Evolutionary conservation across 2,797 vertebrate species (phyloP), one percentile per base, ranked within the genome.

Genomic region (Choloepus didactylus): DNA sequence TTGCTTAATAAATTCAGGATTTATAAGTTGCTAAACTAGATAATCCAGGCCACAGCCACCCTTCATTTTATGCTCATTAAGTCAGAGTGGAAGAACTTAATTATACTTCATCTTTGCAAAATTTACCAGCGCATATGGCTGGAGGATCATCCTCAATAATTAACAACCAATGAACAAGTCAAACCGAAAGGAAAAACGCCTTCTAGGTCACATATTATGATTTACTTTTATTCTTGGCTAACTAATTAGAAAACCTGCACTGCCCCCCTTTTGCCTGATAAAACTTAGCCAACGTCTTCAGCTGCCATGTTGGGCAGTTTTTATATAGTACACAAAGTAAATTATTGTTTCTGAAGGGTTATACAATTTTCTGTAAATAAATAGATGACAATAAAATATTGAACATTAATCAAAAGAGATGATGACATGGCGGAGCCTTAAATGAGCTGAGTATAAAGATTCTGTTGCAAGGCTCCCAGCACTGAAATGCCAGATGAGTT

Each of bases 391-490:
- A 27, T 0, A 21, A 69, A 89, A 49, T 44, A 3, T 9, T 59
- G 27, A 25, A 11, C 35, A 16, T 10, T 5, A 18, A 19, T 15
- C 31, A 10, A 6, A 64, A 70, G 62, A 25, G 19, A 12, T 1
- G 0, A 5, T 1, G 3, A 2, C 54, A 19, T 0, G 5, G 23
- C 0, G 0, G 60, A 56, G 62, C n/a, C 73, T 23, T 7, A 1
- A 10, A 38, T 6, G 51, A 19, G 67, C 79, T 3, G 9, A 79
- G 69, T 1, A 8, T 25, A n/a, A 14, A 4, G 49, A 12, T 9
- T 7, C 49, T 1, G 0, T 0, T 1, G 35, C 1, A 0, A 29
- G 18, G 59, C 11, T 29, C 59, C 25, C 2, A 3, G 0, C 15
- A 12, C 38, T 2, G 4, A 82, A 31, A 44, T 14, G 15, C 25